Percentiles rank a stretch among this genome's conserved stretches.
Evolutionary conservation across 2,113 vertebrate genomes (phyloP).

Genomic region (Regulus satrapa): DNA sequence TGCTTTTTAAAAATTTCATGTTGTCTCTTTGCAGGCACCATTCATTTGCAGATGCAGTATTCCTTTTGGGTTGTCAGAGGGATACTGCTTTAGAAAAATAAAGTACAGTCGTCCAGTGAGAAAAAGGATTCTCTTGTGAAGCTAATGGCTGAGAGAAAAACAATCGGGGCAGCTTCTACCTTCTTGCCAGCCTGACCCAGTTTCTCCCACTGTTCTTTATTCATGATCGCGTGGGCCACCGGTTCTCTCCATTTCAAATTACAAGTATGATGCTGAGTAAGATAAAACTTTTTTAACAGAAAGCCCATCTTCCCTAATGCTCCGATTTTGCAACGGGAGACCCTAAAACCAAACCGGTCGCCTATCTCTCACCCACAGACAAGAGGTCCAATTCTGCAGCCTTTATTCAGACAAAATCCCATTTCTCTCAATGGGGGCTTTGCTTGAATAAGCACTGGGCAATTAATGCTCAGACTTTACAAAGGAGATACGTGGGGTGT

Average conservation of each 20-base stretch:
- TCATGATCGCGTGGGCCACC: conserved; percentile 47
- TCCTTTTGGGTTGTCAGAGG: conserved; percentile 63
- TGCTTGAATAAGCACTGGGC: conserved; percentile 53
- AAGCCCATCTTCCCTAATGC: conserved; percentile 5
- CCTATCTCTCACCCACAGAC: conserved; percentile 30
- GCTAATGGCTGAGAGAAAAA: conserved; percentile 18
- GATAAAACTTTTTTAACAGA: conserved; percentile 50
- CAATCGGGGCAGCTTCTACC: conserved; percentile 56
- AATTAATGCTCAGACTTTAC: conserved; percentile 45
- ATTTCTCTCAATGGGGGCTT: conserved; percentile 46
- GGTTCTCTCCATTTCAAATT: conserved; percentile 47
- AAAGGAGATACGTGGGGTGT: conserved; percentile 49
- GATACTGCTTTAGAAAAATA: conserved; percentile 62
- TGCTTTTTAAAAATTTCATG: conserved; percentile 65
- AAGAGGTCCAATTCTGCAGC: conserved; percentile 34
- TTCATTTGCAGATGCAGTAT: conserved; percentile 60
- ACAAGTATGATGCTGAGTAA: conserved; percentile 37
- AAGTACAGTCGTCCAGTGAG: conserved; percentile 46
- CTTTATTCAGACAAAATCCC: conserved; percentile 52
- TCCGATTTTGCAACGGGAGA: background rate
- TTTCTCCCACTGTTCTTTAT: conserved; percentile 60
- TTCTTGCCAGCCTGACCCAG: conserved; percentile 55
- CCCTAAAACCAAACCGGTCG: background rate
- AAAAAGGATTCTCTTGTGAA: conserved; percentile 32
- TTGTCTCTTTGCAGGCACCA: conserved; percentile 68